These are phyloP conservation scores for Cephus rjabovi DNA, from an alignment of 2,888 invertebrate species.

Conservation along the genomic window DNA sequence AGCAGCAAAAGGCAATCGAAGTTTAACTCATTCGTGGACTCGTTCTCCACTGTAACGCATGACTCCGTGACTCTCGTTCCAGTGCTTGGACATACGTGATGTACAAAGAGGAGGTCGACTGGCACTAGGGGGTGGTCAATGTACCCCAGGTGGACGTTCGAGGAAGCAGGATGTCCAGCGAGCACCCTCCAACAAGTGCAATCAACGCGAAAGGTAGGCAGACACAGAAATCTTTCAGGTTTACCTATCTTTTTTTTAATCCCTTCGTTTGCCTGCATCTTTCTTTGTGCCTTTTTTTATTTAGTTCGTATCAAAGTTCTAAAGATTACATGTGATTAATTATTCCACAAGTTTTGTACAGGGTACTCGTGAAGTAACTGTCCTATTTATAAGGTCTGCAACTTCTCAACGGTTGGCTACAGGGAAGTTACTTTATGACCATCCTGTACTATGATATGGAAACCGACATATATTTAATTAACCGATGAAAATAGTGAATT, in stretches of 20 bases:
- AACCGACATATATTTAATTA: too few relatives aligned
- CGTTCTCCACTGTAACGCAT: neutral
- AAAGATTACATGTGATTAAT: neutral
- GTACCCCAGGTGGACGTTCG: constrained; percentile 44
- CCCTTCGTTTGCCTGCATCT: neutral
- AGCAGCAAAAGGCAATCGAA: neutral
- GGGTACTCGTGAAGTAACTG: neutral
- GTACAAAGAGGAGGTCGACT: constrained; percentile 23
- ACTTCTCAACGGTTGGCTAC: neutral
- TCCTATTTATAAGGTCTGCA: neutral
- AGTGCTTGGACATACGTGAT: constrained; percentile 35
- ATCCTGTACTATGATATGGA: neutral
- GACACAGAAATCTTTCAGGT: constrained; percentile 3
- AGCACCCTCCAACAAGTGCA: constrained; percentile 46
- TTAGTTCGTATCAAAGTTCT: neutral
- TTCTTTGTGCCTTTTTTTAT: neutral
- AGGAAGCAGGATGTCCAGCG: constrained; percentile 53
- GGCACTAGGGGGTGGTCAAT: constrained; percentile 41
- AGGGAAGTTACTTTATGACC: neutral
- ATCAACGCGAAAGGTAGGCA: constrained; percentile 43
- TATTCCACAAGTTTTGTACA: neutral
- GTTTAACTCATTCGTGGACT: neutral
- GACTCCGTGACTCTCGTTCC: neutral
- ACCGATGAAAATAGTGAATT: too few relatives aligned
- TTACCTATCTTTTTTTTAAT: neutral